phyloP scores from a whole-genome alignment of 1,140 invertebrate species.

The Drosophila setifemur region DNA sequence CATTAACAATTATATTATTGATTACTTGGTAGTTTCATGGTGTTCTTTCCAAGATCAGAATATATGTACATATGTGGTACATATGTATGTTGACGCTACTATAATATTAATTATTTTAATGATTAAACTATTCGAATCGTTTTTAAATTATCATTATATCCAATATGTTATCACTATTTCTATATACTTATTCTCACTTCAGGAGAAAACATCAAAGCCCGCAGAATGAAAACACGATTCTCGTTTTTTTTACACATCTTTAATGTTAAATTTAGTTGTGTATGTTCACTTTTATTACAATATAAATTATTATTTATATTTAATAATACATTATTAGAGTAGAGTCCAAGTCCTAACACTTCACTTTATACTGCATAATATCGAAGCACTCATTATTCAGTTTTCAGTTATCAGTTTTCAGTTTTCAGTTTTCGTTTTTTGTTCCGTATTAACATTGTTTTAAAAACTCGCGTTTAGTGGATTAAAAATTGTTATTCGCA shows the following conservation, averaged over 20 bases:
- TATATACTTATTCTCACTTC: background rate
- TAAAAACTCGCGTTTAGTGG: slow-evolving; percentile 53
- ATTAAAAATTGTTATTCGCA: slow-evolving; percentile 48
- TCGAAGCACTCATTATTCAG: slow-evolving; percentile 66
- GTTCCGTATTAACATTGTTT: slow-evolving; percentile 37
- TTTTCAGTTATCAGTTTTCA: too few species aligned
- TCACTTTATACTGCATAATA: slow-evolving; percentile 69
- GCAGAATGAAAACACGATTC: background rate
- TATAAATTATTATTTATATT: slow-evolving; percentile 79
- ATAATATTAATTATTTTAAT: too few species aligned
- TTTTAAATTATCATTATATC: too few species aligned
- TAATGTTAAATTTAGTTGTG: slow-evolving; percentile 61
- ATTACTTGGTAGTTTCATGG: too few species aligned
- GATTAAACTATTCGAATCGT: too few species aligned
- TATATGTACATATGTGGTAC: too few species aligned
- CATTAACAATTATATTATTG: too few species aligned
- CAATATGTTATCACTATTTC: too few species aligned
- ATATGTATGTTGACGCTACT: too few species aligned
- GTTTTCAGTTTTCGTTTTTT: slow-evolving; percentile 34
- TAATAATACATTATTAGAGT: slow-evolving; percentile 77
- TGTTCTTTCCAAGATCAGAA: too few species aligned
- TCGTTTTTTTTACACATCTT: slow-evolving; percentile 46
- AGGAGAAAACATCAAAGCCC: too few species aligned
- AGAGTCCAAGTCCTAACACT: slow-evolving; percentile 69
- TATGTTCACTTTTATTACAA: slow-evolving; percentile 74